A percentile compares a stretch with the other conserved stretches of the same genome.
These are phyloP conservation scores for Drosophila paranaensis DNA, from an alignment of 2,888 invertebrate species.

Conservation along the genomic window DNA sequence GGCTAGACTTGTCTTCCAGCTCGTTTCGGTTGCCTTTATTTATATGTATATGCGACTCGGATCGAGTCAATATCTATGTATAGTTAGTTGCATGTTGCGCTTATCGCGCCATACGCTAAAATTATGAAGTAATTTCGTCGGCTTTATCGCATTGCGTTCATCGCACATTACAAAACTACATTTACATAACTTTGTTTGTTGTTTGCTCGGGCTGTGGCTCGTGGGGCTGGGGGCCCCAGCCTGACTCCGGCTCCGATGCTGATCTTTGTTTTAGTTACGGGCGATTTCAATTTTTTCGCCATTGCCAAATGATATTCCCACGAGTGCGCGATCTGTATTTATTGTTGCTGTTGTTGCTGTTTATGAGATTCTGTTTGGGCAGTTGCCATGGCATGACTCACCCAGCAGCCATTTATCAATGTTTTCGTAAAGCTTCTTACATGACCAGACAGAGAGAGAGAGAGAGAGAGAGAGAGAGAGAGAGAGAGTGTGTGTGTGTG, in stretches of 20 bases:
- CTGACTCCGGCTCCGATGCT: conserved; percentile 36
- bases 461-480: conserved; percentile 1
- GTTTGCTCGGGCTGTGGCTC: conserved; percentile 20
- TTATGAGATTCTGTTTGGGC: conserved; percentile 41
- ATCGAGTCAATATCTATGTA: conserved; percentile 47
- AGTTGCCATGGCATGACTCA: conserved; percentile 51
- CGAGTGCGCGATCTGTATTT: conserved; percentile 40
- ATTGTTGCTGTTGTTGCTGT: conserved; percentile 15
- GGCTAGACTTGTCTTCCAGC: conserved; percentile 51
- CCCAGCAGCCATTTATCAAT: conserved; percentile 50
- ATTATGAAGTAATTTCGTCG: conserved; percentile 77
- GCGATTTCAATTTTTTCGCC: conserved; percentile 56
- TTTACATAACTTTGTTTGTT: conserved; percentile 78
- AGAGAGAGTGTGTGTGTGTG: not conserved
- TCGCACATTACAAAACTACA: conserved; percentile 80
- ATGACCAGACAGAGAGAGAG: conserved; percentile 7
- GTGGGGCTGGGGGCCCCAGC: conserved; percentile 4
- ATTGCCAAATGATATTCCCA: conserved; percentile 75
- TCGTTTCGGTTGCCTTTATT: conserved; percentile 39
- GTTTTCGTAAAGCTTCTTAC: conserved; percentile 51
- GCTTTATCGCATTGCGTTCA: conserved; percentile 79
- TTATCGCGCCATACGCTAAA: conserved; percentile 69
- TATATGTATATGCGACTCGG: conserved; percentile 11
- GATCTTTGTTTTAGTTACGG: conserved; percentile 63
- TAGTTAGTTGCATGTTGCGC: conserved; percentile 60